Percentiles rank a stretch among this genome's conserved stretches.
Conservation (phyloP, 2,797 vertebrate genomes). For the Phrynocephalus vlangalii region DNA sequence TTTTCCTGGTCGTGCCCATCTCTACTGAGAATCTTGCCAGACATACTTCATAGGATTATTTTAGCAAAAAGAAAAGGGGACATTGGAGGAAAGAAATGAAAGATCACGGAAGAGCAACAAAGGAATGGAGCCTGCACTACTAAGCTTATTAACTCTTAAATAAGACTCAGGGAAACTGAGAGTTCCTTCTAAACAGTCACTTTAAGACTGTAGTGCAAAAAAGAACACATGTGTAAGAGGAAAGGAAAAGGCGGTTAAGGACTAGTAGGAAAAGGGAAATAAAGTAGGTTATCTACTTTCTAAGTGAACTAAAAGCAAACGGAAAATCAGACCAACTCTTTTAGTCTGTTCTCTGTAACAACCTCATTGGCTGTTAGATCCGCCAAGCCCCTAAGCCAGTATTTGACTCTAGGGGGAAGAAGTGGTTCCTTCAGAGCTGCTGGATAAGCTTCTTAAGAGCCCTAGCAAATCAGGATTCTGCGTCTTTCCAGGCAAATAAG, state of each 20-base stretch:
- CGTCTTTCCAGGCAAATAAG: conserved; percentile 21
- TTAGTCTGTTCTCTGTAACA: not conserved
- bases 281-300: not conserved
- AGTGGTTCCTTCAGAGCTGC: conserved; percentile 5
- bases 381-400: conserved; percentile 8
- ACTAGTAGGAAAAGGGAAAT: not conserved
- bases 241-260: not conserved
- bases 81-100: not conserved
- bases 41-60: conserved; percentile 2
- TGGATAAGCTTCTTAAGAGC: conserved; percentile 29
- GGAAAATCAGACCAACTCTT: conserved; percentile 23
- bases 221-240: no score
- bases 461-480: conserved; percentile 26
- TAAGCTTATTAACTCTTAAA: not conserved
- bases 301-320: conserved; percentile 17
- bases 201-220: not conserved
- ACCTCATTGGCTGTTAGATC: conserved; percentile 12
- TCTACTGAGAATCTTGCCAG: no score
- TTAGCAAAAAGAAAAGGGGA: not conserved
- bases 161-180: not conserved
- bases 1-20: no score
- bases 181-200: not conserved
- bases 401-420: conserved; percentile 26
- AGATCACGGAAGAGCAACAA: not conserved
- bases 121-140: not conserved